Conservation (phyloP, 2,888 invertebrate species). For the Parascotia fuliginaria region DNA sequence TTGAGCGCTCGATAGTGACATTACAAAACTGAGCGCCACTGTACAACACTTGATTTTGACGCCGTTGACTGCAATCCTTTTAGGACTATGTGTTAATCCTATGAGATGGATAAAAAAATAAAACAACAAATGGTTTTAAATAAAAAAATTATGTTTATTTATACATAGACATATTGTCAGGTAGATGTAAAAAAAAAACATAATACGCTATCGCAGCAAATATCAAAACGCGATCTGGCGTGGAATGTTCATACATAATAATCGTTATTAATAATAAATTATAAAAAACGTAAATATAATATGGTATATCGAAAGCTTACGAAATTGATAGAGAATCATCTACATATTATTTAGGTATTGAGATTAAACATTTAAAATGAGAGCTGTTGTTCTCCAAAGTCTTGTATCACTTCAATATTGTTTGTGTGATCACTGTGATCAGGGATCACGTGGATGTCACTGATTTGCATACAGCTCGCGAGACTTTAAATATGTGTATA, state of each 20-base stretch:
- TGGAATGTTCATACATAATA: constrained; percentile 47
- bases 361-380: constrained; percentile 18
- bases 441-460: constrained; percentile 27
- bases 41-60: no score
- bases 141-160: constrained; percentile 54
- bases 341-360: constrained; percentile 12
- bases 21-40: no score
- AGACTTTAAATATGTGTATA: constrained; percentile 17
- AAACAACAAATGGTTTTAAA: constrained; percentile 25
- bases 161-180: constrained; percentile 68
- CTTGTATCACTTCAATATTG: neutral
- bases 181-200: constrained; percentile 51
- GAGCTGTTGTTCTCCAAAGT: constrained; percentile 7
- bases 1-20: no score
- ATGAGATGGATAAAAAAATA: neutral
- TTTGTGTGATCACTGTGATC: neutral
- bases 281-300: constrained; percentile 5
- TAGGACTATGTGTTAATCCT: no score
- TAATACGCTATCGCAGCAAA: constrained; percentile 49
- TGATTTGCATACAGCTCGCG: constrained; percentile 32
- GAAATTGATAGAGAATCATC: constrained; percentile 10
- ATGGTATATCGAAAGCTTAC: constrained; percentile 10
- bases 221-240: constrained; percentile 45
- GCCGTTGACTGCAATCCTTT: no score
- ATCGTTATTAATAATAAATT: constrained; percentile 9